Percentiles rank a stretch among this genome's conserved stretches.
Conservation (phyloP, 2,113 vertebrate genomes). For the Baryphthengus martii region DNA sequence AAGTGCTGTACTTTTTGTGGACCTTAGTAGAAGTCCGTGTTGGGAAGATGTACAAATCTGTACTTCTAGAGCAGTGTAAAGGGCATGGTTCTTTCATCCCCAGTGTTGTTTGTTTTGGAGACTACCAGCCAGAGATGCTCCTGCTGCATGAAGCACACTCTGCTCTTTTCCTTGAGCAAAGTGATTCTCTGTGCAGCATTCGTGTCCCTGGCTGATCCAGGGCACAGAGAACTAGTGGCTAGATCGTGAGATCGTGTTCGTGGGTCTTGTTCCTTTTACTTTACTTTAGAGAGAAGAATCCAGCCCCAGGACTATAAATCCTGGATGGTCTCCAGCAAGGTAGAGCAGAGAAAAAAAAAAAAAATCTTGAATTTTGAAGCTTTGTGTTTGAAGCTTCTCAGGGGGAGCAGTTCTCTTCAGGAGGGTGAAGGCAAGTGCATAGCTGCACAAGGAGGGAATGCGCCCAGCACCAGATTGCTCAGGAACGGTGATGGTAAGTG, state of each 20-base stretch:
- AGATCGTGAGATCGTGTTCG: neutral
- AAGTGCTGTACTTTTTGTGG: neutral
- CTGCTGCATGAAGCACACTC: slow-evolving; percentile 8
- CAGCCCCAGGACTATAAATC: neutral
- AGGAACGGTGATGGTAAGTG: slow-evolving; percentile 12
- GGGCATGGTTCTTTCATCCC: neutral
- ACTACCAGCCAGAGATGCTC: neutral
- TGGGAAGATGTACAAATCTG: neutral
- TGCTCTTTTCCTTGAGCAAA: neutral
- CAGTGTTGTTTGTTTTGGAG: slow-evolving; percentile 26
- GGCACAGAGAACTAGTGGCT: neutral
- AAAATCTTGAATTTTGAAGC: neutral
- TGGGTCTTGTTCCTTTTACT: neutral
- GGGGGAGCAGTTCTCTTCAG: neutral
- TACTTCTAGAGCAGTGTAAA: neutral
- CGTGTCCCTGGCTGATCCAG: neutral
- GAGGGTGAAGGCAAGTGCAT: neutral
- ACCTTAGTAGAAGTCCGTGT: neutral
- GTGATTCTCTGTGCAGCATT: neutral
- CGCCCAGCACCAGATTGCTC: neutral
- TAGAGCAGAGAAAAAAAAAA: neutral
- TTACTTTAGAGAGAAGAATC: slow-evolving; percentile 14
- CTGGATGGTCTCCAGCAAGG: neutral
- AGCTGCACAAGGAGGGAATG: neutral
- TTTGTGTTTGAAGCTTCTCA: neutral